These are phyloP conservation scores for Silurus aristotelis DNA, from an alignment of 2,797 vertebrate genomes.

Conservation along the genomic window DNA sequence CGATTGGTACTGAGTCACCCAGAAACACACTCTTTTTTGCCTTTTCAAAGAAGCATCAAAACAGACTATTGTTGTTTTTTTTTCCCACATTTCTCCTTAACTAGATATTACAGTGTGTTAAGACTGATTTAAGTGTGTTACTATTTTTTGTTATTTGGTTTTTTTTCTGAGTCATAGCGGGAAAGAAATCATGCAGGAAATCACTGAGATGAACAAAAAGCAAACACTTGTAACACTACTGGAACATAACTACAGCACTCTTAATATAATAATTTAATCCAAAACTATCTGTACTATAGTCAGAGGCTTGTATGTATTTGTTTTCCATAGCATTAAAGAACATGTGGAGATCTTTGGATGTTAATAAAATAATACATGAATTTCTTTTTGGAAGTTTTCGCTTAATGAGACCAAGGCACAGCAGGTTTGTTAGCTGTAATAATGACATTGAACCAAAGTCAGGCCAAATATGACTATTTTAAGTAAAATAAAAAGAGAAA, in stretches of 20 bases:
- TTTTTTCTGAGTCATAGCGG: slow-evolving; percentile 22
- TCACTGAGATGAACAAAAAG: neutral
- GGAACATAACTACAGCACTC: neutral
- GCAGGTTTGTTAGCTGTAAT: neutral
- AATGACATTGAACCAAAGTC: neutral
- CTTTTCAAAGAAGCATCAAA: neutral
- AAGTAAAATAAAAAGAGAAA: neutral
- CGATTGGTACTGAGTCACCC: slow-evolving; percentile 47
- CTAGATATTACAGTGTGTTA: slow-evolving; percentile 1
- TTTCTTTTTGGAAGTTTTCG: neutral
- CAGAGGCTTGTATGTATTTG: neutral
- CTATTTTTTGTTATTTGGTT: slow-evolving; percentile 7
- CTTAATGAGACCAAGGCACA: neutral
- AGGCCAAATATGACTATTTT: neutral
- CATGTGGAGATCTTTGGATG: neutral
- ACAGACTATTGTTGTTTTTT: neutral
- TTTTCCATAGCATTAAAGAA: neutral
- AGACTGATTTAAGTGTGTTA: slow-evolving; percentile 24
- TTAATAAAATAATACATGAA: neutral
- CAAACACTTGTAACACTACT: neutral
- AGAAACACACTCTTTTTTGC: slow-evolving; percentile 9
- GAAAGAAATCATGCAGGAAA: slow-evolving; percentile 5
- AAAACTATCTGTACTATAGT: neutral
- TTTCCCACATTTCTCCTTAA: neutral
- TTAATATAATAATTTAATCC: neutral